Percentiles rank a stretch among this genome's conserved stretches.
Evolutionary conservation across 1,140 invertebrate species (phyloP).

Genomic region (Wasmannia auropunctata): DNA sequence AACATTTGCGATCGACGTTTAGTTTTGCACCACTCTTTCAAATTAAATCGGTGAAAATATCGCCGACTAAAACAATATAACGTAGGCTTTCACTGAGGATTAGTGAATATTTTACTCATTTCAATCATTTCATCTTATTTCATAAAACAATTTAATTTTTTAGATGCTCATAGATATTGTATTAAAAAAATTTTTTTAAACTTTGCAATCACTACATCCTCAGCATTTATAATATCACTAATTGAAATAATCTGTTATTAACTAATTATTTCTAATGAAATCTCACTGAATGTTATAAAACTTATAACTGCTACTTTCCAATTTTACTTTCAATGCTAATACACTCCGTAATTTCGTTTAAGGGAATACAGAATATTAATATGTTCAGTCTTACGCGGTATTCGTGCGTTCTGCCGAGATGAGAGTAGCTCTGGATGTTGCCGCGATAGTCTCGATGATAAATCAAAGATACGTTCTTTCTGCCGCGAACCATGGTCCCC

Average conservation of each 20-base stretch:
- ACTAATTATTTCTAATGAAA: neutral
- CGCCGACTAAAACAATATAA: neutral
- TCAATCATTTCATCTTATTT: neutral
- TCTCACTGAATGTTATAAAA: neutral
- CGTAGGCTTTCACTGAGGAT: neutral
- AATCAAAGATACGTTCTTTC: neutral
- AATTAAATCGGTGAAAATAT: neutral
- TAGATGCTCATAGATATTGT: neutral
- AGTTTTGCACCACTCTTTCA: neutral
- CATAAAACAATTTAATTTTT: neutral
- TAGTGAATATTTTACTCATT: neutral
- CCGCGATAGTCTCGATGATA: neutral
- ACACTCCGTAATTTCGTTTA: neutral
- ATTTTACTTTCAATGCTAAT: neutral
- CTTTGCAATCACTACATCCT: neutral
- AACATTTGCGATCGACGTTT: slow-evolving; percentile 4
- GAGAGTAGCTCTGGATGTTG: neutral
- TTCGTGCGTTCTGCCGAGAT: neutral
- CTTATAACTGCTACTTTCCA: neutral
- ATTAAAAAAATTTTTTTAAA: neutral
- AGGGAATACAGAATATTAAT: neutral
- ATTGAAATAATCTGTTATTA: neutral
- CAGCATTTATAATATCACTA: neutral
- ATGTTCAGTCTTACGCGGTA: neutral
- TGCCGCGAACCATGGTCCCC: neutral